Evolutionary conservation across 2,888 invertebrate genomes (phyloP).

Genomic region (Tachystola acroxantha): DNA sequence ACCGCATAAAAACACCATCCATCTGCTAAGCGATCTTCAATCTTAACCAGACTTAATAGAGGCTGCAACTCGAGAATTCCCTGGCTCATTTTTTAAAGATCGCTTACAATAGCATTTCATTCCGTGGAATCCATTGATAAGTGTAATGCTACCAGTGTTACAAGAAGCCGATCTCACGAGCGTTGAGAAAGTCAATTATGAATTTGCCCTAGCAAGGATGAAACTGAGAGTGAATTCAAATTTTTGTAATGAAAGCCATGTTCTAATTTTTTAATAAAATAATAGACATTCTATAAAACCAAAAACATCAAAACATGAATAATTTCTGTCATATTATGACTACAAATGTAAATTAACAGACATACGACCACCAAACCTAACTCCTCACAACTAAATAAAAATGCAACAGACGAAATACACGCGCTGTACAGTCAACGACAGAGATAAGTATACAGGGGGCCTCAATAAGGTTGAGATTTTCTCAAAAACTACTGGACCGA

Average conservation of each 20-base stretch:
- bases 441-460: too few species aligned
- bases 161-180: constrained; percentile 65
- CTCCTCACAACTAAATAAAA: too few species aligned
- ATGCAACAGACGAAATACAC: too few species aligned
- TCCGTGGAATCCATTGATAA: constrained; percentile 77
- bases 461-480: too few species aligned
- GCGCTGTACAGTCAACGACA: too few species aligned
- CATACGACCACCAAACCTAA: too few species aligned
- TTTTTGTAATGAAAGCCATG: background rate
- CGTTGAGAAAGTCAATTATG: constrained; percentile 45
- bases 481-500: too few species aligned
- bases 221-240: constrained; percentile 10
- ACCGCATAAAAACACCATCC: constrained; percentile 48
- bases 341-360: too few species aligned
- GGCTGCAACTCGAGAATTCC: constrained; percentile 31
- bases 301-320: background rate
- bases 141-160: constrained; percentile 74
- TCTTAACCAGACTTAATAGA: constrained; percentile 36
- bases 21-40: constrained; percentile 25
- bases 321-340: too few species aligned
- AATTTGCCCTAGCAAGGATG: constrained; percentile 7
- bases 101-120: constrained; percentile 71
- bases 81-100: constrained; percentile 60
- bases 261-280: background rate
- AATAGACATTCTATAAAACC: background rate